Conservation (phyloP, 1,140 invertebrate genomes). For the Panagrolaimus sp. region DNA sequence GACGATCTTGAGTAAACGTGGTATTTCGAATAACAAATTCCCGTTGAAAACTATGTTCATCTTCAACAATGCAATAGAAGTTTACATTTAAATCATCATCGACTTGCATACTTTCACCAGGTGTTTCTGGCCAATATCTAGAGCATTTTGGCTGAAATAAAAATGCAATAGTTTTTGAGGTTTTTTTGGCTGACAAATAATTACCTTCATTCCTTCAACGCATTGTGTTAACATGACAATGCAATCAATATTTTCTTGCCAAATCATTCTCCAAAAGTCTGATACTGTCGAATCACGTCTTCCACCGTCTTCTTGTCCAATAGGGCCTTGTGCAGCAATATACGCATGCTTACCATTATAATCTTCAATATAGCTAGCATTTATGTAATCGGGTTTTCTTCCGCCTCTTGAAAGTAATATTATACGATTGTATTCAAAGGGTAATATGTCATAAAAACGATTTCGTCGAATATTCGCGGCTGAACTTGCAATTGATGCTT, state of each 20-base stretch:
- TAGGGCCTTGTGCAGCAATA: slow-evolving; percentile 44
- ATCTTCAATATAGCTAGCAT: slow-evolving; percentile 34
- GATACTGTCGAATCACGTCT: slow-evolving; percentile 34
- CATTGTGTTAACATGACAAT: slow-evolving; percentile 60
- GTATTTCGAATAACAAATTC: slow-evolving; percentile 20
- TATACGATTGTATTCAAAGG: slow-evolving; percentile 45
- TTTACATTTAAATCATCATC: slow-evolving; percentile 25
- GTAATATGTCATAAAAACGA: slow-evolving; percentile 42
- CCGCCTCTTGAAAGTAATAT: slow-evolving; percentile 22
- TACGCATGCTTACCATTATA: slow-evolving; percentile 16
- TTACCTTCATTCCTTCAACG: slow-evolving; percentile 59
- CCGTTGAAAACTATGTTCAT: slow-evolving; percentile 44
- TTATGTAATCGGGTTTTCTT: slow-evolving; percentile 36
- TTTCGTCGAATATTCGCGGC: slow-evolving; percentile 39
- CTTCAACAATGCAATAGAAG: slow-evolving; percentile 39
- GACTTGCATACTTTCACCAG: slow-evolving; percentile 32
- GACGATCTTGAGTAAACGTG: neutral
- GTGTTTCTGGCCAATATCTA: slow-evolving; percentile 39
- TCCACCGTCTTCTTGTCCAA: slow-evolving; percentile 27
- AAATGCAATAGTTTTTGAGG: neutral
- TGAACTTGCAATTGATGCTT: slow-evolving; percentile 3
- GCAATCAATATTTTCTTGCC: slow-evolving; percentile 59
- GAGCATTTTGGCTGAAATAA: slow-evolving; percentile 46
- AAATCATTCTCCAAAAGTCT: slow-evolving; percentile 60
- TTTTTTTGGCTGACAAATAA: neutral